A percentile compares a stretch with the other conserved stretches of the same genome.
phyloP scores from a whole-genome alignment of 2,113 vertebrate species.

The Xerus inauris region DNA sequence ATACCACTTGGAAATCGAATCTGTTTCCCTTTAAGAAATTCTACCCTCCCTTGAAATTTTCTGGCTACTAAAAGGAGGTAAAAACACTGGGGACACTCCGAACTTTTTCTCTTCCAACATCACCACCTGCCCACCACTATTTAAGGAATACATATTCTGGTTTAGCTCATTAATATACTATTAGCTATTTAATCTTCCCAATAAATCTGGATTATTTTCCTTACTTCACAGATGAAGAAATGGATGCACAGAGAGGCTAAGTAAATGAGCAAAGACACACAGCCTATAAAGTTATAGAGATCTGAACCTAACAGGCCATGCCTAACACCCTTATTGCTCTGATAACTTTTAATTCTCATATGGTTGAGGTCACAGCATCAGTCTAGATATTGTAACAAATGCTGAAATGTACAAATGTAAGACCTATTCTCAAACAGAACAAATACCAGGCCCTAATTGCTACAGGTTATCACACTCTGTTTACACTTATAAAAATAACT shows the following conservation, averaged over 20 bases:
- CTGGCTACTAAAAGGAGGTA: background rate
- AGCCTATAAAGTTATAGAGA: background rate
- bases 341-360: background rate
- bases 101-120: background rate
- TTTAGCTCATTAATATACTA: background rate
- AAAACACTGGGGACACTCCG: background rate
- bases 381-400: constrained; percentile 29
- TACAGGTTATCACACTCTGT: background rate
- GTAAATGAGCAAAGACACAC: background rate
- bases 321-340: background rate
- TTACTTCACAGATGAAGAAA: background rate
- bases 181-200: background rate
- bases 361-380: background rate
- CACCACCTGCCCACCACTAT: background rate
- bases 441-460: background rate
- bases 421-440: background rate
- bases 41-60: background rate
- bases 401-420: background rate
- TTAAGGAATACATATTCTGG: background rate
- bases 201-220: background rate
- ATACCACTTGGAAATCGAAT: background rate
- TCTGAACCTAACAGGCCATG: background rate
- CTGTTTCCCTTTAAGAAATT: constrained; percentile 29
- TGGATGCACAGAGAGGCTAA: background rate
- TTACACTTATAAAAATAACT: background rate